These are phyloP conservation scores for Erythrocercus mccallii DNA, from an alignment of 2,113 vertebrate species.

Conservation along the genomic window DNA sequence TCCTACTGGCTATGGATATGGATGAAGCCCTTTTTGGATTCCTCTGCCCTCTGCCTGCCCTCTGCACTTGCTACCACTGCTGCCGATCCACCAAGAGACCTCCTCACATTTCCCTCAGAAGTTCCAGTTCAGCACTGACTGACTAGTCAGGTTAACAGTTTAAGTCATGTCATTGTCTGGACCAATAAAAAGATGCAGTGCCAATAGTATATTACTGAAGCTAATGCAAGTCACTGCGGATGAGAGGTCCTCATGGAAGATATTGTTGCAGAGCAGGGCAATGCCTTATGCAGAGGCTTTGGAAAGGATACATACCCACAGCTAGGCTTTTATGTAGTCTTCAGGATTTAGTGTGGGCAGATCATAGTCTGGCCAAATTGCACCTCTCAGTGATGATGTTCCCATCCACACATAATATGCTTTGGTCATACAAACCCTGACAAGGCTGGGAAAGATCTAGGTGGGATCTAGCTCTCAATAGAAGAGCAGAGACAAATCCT, in stretches of 20 bases:
- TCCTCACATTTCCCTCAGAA: background rate
- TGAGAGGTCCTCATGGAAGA: background rate
- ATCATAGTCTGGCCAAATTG: background rate
- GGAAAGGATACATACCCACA: background rate
- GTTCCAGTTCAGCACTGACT: background rate
- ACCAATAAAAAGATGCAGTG: background rate
- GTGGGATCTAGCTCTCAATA: background rate
- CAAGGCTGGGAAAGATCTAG: background rate
- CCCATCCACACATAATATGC: background rate
- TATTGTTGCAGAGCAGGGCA: background rate
- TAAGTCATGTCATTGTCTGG: fast-evolving
- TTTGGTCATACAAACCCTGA: background rate
- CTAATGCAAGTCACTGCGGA: background rate
- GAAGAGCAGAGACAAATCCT: background rate
- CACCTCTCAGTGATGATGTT: background rate
- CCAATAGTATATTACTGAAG: background rate
- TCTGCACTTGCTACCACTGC: background rate
- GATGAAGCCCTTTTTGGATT: background rate
- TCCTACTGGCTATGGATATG: background rate
- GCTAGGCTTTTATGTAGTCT: background rate
- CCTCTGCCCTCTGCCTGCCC: background rate
- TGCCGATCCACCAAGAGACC: fast-evolving
- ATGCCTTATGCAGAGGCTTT: background rate
- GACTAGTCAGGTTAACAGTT: background rate
- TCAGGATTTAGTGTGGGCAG: background rate